Percentiles rank a stretch among this genome's conserved stretches.
phyloP scores from a whole-genome alignment of 2,113 vertebrate species.

The Neolamprologus sp. region DNA sequence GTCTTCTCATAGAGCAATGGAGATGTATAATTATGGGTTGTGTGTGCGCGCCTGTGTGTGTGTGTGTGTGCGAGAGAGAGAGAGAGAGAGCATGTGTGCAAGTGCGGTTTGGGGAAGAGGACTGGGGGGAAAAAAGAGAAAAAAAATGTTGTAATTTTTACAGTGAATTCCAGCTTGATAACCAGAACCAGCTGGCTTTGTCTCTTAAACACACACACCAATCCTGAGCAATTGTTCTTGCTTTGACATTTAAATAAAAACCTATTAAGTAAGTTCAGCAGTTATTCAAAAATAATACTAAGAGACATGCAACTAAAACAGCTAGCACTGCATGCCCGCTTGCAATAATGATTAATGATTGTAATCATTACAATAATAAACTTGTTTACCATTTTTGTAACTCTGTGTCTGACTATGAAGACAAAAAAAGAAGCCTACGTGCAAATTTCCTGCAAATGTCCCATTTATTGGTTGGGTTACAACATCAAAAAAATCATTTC shows the following conservation, averaged over 20 bases:
- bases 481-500: background rate
- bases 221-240: background rate
- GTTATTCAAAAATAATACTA: background rate
- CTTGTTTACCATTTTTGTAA: background rate
- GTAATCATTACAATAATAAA: background rate
- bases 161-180: slow-evolving; percentile 72
- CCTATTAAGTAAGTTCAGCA: background rate
- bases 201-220: slow-evolving; percentile 17
- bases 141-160: slow-evolving; percentile 66
- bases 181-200: slow-evolving; percentile 70
- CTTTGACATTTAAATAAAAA: background rate
- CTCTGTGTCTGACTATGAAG: background rate
- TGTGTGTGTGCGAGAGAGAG: background rate
- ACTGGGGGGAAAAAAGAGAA: background rate
- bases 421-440: background rate
- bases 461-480: background rate
- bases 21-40: slow-evolving; percentile 62
- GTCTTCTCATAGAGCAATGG: slow-evolving; percentile 34
- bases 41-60: background rate
- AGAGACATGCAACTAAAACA: background rate
- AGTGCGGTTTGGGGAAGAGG: slow-evolving; percentile 41
- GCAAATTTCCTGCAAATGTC: background rate
- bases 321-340: background rate
- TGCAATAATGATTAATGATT: background rate
- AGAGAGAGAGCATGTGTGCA: background rate